Evolutionary conservation across 2,797 vertebrate genomes (phyloP), one percentile per base, ranked within the genome.

Genomic region (Micropoecilia bifurca): DNA sequence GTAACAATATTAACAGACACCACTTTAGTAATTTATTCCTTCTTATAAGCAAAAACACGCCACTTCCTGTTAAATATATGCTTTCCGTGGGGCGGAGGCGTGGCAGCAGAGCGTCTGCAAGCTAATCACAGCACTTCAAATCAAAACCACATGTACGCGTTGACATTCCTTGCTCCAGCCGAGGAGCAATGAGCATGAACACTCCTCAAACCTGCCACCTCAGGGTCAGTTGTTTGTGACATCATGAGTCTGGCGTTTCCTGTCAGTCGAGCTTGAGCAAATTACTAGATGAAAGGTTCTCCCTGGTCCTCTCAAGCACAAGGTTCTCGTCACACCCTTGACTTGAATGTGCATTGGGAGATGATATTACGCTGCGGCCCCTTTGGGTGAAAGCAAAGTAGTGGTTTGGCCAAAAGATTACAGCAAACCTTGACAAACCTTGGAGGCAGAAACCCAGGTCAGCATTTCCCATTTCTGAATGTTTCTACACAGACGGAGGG

Each of bases 111-210:
- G 77, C 77, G 36, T 87, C 88, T 89, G 84, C 82, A 80, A 87
- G 79, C 86, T 89, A 90, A 93, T 92, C 83, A 91, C 41, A 78
- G 77, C 73, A 79, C 72, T 85, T 92, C 66, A 94, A 94, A 96
- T 95, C 81, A 93, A 91, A 93, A 79, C 93, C 95, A 96, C 92
- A 94, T 95, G 94, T 87, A 83, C 61, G 80, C 88, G 68, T 76
- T 78, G 87, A 92, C 87, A 87, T 89, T 82, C 82, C 89, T 89
- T 83, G 88, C 89, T 90, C 78, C 85, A 82, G 89, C 91, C 91
- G 45, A 77, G 81, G 87, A 92, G 87, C 86, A 85, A 1, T 12
- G 76, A 80, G 79, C 80, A 81, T 80, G 73, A 85, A 88, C 87
- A 79, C 72, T 77, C 85, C 83, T 82, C 88, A 88, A 92, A 92